Evolutionary conservation across 2,888 invertebrate genomes (phyloP), one percentile per base, ranked within the genome.

Genomic region (Galeruca laticollis): DNA sequence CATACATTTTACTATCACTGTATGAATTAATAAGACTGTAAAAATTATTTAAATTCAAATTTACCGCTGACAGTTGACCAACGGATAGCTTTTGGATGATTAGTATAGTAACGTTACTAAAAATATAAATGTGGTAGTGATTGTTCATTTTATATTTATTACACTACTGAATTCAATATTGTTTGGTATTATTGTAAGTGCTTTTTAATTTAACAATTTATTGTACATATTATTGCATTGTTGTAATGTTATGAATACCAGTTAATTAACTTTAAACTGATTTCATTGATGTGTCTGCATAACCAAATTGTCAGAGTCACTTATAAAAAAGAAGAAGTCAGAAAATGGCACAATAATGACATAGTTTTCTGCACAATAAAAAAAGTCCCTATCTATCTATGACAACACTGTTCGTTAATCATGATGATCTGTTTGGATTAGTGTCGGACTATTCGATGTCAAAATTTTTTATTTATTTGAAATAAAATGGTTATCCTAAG

Each of bases 371-470:
- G 52, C 52, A 52, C 52, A 52, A 52, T 52, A 52, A 52, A 52
- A 47, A 52, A 52, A 51, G 21, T 52, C 52, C 52, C 52, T 52
- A 26, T 47, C n/a, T n/a, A 6, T 13, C 9, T 21, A 13, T 20
- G 20, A 21, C 26, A 52, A 52, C 65, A 57, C 51, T 57, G 35
- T 20, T 63, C 18, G 37, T 37, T 62, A 35, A 52, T 63, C 59
- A 49, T 31, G 54, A 69, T 69, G 69, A 54, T 69, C 69, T 65
- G 64, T 63, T 65, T 65, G 64, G 69, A 60, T 65, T 69, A 65
- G 47, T 57, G 49, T 59, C 31, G 64, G 11, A 66, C 5, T 33
- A 59, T 51, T 66, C 31, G 49, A 66, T 66, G 59, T 66, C 66
- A 66, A 66, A 66, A 51, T 49, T 51, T 49, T 40, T 9, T n/a